Evolutionary conservation across 2,113 vertebrate species (phyloP).

Genomic region (Spermophilus dauricus): DNA sequence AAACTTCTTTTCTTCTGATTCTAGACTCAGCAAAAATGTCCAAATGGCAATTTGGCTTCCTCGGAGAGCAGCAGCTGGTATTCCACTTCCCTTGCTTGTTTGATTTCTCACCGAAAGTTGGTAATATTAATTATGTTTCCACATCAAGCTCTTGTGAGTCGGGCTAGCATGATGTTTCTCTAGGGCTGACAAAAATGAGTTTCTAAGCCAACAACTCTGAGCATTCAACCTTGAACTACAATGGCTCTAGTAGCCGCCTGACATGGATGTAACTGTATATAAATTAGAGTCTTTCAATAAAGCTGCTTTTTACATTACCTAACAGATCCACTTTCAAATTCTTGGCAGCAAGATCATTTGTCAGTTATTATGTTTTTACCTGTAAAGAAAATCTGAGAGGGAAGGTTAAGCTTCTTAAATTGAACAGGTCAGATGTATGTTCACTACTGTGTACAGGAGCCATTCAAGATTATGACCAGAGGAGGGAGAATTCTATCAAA

Average conservation of each 20-base stretch:
- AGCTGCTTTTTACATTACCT: not conserved
- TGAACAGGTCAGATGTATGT: not conserved
- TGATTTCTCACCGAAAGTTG: not conserved
- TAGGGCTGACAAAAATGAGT: constrained; percentile 6
- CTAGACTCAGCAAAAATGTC: not conserved
- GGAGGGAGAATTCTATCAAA: not conserved
- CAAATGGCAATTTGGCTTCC: not conserved
- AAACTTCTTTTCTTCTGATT: not conserved
- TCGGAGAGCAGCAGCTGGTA: not conserved
- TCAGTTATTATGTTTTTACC: not conserved
- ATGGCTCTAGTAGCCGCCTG: not conserved
- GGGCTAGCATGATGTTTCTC: not conserved
- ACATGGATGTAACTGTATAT: not conserved
- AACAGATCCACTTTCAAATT: not conserved
- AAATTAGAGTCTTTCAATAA: not conserved
- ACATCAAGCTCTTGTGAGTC: not conserved
- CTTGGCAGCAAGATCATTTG: not conserved
- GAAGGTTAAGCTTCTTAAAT: not conserved
- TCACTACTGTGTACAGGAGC: not conserved
- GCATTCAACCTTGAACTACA: not conserved
- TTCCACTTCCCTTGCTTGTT: not conserved
- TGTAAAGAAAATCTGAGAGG: constrained; percentile 23
- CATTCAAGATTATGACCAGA: not conserved
- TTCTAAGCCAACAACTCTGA: constrained; percentile 28
- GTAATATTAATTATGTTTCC: not conserved